phyloP scores from a whole-genome alignment of 2,888 invertebrate genomes.

The Dolomedes plantarius region DNA sequence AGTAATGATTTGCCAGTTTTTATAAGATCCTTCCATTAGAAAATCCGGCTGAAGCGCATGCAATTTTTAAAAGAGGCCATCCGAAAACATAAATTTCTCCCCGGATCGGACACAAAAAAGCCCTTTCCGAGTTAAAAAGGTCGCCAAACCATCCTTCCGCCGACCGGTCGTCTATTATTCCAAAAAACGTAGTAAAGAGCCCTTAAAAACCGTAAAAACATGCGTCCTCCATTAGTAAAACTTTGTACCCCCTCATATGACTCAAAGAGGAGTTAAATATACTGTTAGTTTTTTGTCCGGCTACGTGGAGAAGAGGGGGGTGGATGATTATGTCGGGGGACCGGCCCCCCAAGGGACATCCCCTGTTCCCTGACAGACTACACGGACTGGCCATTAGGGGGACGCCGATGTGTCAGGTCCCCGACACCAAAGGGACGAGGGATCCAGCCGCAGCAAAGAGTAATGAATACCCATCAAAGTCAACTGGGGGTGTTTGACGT shows the following conservation, averaged over 20 bases:
- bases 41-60: not conserved
- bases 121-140: not conserved
- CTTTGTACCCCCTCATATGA: slow-evolving; percentile 44
- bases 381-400: slow-evolving; percentile 67
- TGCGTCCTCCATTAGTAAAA: slow-evolving; percentile 64
- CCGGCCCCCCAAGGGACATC: slow-evolving; percentile 31
- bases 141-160: not conserved
- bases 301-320: not conserved
- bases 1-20: too few species aligned
- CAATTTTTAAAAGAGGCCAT: not conserved
- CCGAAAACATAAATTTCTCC: not conserved
- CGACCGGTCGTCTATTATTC: slow-evolving; percentile 39
- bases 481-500: slow-evolving; percentile 29
- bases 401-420: slow-evolving; percentile 36
- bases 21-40: too few species aligned
- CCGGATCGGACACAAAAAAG: not conserved
- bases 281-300: not conserved
- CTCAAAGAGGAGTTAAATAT: slow-evolving; percentile 32
- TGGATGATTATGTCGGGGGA: slow-evolving; percentile 1
- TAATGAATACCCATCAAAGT: slow-evolving; percentile 55
- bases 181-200: slow-evolving; percentile 24
- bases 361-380: slow-evolving; percentile 40
- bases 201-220: slow-evolving; percentile 70
- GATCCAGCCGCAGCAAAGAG: slow-evolving; percentile 34
- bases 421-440: slow-evolving; percentile 30